phyloP scores from a whole-genome alignment of 1,140 invertebrate genomes.

The Leguminivora glycinivorella region DNA sequence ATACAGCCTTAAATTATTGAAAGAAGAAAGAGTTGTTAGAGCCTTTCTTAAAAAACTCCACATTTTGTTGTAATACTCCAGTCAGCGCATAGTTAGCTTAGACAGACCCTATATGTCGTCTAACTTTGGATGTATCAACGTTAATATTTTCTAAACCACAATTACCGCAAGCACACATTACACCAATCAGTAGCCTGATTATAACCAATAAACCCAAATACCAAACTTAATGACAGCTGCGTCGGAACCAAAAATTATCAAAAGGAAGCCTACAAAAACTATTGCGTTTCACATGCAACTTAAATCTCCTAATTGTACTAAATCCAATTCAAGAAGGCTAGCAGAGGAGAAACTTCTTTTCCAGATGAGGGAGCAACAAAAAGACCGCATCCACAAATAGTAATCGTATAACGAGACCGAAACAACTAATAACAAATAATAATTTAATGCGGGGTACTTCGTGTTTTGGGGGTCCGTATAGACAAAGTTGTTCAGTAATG shows the following conservation, averaged over 20 bases:
- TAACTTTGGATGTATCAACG: not conserved
- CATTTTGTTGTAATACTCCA: no score
- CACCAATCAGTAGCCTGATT: not conserved
- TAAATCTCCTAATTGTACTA: constrained; percentile 63
- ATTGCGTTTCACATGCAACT: constrained; percentile 53
- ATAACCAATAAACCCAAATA: not conserved
- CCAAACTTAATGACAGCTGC: not conserved
- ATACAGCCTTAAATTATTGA: no score
- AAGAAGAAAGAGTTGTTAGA: no score
- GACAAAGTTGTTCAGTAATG: no score
- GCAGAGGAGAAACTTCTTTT: constrained; percentile 61
- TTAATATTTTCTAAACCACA: not conserved
- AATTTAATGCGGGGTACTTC: constrained; percentile 40
- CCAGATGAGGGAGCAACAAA: constrained; percentile 54
- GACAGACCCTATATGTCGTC: no score
- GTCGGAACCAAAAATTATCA: constrained; percentile 2
- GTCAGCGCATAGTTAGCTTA: no score
- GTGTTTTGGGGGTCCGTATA: constrained; percentile 19
- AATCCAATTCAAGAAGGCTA: constrained; percentile 61
- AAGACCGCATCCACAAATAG: constrained; percentile 53
- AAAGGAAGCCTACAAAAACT: constrained; percentile 33
- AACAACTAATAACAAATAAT: constrained; percentile 60
- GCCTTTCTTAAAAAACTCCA: no score
- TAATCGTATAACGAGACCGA: constrained; percentile 54
- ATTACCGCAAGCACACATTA: not conserved